These are phyloP conservation scores for Coregonus sp. DNA, from an alignment of 2,797 vertebrate species.

Conservation along the genomic window DNA sequence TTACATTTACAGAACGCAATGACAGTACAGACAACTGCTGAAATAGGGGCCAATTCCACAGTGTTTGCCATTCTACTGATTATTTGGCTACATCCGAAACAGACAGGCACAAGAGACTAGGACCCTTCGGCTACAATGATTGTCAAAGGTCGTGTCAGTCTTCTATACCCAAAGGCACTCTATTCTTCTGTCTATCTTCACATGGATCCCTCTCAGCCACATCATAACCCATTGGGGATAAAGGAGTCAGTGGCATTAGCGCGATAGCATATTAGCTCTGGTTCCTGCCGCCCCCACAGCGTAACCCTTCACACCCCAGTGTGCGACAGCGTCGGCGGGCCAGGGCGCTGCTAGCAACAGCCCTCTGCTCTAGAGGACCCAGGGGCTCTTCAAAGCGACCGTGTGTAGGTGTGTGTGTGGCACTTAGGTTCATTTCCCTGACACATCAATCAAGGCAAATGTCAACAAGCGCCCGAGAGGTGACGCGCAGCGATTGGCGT, in stretches of 20 bases:
- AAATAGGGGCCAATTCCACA: background rate
- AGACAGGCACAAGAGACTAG: background rate
- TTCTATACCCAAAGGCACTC: background rate
- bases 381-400: conserved; percentile 11
- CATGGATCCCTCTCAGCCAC: background rate
- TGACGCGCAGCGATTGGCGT: background rate
- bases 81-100: background rate
- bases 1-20: too few relatives aligned
- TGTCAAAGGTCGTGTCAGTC: background rate
- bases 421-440: background rate
- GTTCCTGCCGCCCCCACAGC: background rate
- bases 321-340: background rate
- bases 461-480: conserved; percentile 18
- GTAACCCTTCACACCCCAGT: background rate
- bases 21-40: background rate
- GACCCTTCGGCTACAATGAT: background rate
- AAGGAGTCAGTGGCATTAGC: background rate
- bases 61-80: background rate
- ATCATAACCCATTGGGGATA: background rate
- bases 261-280: conserved; percentile 2
- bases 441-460: conserved; percentile 37
- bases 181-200: background rate
- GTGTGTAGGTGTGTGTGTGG: background rate
- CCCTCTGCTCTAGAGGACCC: background rate
- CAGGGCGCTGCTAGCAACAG: background rate